Evolutionary conservation across 2,888 invertebrate species (phyloP).

Genomic region (Schrankia costaestrigalis): DNA sequence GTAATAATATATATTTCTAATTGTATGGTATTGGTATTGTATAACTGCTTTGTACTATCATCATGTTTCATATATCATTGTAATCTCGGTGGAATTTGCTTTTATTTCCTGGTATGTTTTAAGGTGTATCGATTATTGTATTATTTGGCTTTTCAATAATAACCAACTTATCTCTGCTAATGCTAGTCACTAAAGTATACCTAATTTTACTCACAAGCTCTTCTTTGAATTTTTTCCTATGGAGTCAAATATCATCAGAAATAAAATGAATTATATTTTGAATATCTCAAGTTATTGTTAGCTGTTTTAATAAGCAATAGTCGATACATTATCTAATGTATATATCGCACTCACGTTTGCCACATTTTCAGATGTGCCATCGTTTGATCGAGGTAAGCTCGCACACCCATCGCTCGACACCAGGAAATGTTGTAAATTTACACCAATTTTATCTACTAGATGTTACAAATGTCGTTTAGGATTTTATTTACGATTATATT

Average conservation of each 20-base stretch:
- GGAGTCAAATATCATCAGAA: too few species aligned
- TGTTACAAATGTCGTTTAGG: conserved; percentile 28
- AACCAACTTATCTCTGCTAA: too few species aligned
- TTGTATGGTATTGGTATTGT: conserved; percentile 38
- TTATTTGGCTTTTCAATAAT: too few species aligned
- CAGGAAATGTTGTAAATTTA: conserved; percentile 68
- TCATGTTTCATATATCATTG: conserved; percentile 34
- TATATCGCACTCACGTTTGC: conserved; percentile 52
- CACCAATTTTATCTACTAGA: conserved; percentile 41
- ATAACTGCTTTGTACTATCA: conserved; percentile 73
- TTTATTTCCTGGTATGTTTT: conserved; percentile 60
- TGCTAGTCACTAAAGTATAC: too few species aligned
- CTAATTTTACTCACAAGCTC: too few species aligned
- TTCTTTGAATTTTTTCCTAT: too few species aligned
- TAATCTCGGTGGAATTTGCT: conserved; percentile 55
- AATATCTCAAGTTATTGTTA: neutral
- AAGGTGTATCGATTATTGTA: conserved; percentile 31
- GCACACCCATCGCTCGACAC: conserved; percentile 52
- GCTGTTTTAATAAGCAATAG: conserved; percentile 14
- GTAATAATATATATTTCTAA: conserved; percentile 12
- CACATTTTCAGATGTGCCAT: conserved; percentile 73
- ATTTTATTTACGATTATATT: conserved; percentile 19
- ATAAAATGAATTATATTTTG: too few species aligned
- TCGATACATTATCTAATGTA: conserved; percentile 31
- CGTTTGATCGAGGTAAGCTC: conserved; percentile 72